These are phyloP conservation scores for Lasiurus borealis DNA, from an alignment of 2,113 vertebrate species.

Conservation along the genomic window DNA sequence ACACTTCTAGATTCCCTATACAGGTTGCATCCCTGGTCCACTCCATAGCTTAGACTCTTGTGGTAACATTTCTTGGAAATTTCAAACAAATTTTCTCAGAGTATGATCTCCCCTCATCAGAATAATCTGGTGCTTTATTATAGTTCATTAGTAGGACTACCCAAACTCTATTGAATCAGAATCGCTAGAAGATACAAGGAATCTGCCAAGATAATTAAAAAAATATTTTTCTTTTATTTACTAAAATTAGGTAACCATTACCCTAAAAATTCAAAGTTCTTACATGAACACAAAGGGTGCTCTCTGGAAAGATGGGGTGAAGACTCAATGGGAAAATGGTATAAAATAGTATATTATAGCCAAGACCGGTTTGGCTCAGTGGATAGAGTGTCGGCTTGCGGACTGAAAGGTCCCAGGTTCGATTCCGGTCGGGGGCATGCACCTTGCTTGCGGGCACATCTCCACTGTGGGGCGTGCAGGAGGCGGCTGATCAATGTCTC, in stretches of 20 bases:
- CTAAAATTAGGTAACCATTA: not conserved
- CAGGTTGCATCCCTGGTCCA: not conserved
- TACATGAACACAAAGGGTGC: not conserved
- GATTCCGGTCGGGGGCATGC: too few relatives aligned
- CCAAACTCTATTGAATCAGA: not conserved
- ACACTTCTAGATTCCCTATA: not conserved
- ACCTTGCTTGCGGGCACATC: too few relatives aligned
- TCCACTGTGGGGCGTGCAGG: too few relatives aligned
- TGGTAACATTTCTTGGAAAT: not conserved
- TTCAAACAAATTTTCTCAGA: not conserved
- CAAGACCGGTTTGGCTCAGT: too few relatives aligned
- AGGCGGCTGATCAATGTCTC: too few relatives aligned
- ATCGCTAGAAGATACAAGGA: not conserved
- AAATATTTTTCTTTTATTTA: not conserved
- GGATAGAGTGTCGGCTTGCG: too few relatives aligned
- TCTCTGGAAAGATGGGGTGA: not conserved
- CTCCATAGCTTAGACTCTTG: not conserved
- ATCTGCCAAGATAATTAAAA: not conserved
- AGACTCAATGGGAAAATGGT: not conserved
- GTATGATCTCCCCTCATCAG: not conserved
- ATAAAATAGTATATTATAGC: too few relatives aligned
- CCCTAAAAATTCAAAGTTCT: slow-evolving; percentile 2
- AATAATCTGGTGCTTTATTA: not conserved
- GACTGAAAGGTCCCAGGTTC: too few relatives aligned
- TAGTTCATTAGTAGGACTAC: not conserved